Evolutionary conservation across 2,888 invertebrate species (phyloP).

Genomic region (Rhingia campestris): DNA sequence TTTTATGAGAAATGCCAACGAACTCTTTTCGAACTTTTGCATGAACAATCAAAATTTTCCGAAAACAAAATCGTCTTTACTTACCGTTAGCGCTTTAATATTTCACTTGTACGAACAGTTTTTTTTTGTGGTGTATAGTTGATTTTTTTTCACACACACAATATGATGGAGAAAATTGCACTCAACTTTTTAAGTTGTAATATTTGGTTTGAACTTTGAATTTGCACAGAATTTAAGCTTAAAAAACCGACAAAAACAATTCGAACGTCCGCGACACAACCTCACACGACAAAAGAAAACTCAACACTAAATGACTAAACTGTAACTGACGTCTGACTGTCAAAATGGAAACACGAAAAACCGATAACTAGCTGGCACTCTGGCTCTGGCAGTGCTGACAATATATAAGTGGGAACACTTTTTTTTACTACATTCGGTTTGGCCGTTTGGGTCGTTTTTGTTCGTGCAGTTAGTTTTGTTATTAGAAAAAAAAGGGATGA

Average conservation of each 20-base stretch:
- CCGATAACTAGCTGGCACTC: conserved; percentile 20
- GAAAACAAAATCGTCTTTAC: conserved; percentile 19
- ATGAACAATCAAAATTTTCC: conserved; percentile 35
- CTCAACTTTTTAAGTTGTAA: not conserved
- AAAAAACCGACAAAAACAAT: not conserved
- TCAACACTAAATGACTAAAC: conserved; percentile 52
- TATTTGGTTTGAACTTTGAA: too few species aligned
- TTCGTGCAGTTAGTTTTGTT: too few species aligned
- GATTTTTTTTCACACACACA: not conserved
- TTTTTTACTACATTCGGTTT: conserved; percentile 35
- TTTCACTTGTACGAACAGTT: conserved; percentile 6
- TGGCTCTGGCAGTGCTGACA: not conserved
- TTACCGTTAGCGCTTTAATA: conserved; percentile 37
- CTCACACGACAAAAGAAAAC: conserved; percentile 47
- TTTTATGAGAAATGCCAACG: conserved; percentile 37
- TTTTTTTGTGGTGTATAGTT: conserved; percentile 8
- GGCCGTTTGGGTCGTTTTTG: conserved; percentile 31
- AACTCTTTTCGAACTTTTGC: conserved; percentile 52
- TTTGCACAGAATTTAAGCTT: conserved; percentile 9
- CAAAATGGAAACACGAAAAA: conserved; percentile 26
- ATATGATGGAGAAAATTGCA: not conserved
- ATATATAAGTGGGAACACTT: conserved; percentile 61
- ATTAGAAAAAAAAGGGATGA: too few species aligned
- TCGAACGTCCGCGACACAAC: conserved; percentile 15
- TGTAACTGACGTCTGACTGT: conserved; percentile 2